Base-by-base conservation (phyloP, 2,797 vertebrate species). In the Scolopax rusticola region DNA sequence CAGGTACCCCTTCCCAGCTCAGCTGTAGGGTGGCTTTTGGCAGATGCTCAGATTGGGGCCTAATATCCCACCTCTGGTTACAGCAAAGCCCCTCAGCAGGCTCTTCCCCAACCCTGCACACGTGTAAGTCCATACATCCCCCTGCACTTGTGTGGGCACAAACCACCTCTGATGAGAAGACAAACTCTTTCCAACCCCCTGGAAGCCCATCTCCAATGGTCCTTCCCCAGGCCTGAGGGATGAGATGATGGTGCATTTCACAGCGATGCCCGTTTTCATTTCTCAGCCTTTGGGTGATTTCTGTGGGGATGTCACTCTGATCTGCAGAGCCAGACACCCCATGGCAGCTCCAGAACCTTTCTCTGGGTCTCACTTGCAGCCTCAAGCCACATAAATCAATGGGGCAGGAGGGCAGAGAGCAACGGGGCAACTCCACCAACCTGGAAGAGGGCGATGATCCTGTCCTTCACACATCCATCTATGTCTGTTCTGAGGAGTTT, bases 41-140 rank as follows among this genome's bases (percentile, higher is more conserved):
- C 25, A 71, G 33, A 28, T 7, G 33, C 45, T 59, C 25, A 14
- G 45, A 11, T 28, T 5, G 3, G 1, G 6, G 38, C 20, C 40
- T 40, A 24, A 9, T 38, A 15, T 11, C 30, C 15, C 64, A 17
- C 43, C n/a, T 27, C 50, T 14, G 23, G 43, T 15, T 8, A 18
- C 32, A 21, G 32, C 36, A 27, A n/a, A 48, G 6, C 54, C 53
- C 70, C 30, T 11, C 2, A 1, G n/a, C 41, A 19, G 25, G 57
- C 43, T 59, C 59, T 7, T n/a, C 38, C 38, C 25, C 11, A 8
- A 11, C 13, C 6, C n/a, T 1, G 30, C 25, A 1, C 6, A 4
- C 3, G 2, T 1, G 16, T 6, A 23, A 61, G 57, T 2, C 8
- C 27, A 2, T 3, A 7, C 38, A 19, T 6, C 12, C 13, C 3